Base-by-base conservation (phyloP, 2,888 invertebrate genomes). In the Eilema caniola region DNA sequence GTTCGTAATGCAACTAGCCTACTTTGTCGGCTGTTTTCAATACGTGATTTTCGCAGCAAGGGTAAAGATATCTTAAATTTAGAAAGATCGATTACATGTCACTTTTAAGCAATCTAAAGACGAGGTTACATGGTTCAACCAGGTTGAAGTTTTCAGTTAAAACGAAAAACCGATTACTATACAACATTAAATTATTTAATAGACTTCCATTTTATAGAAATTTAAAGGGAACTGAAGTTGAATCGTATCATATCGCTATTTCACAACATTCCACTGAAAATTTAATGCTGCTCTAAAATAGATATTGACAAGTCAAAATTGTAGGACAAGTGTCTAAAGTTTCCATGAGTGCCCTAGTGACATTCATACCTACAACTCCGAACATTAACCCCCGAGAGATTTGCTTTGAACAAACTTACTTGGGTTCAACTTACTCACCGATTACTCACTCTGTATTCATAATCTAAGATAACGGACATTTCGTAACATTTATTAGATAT, bases 1-100 rank as follows among this genome's bases (percentile, higher is more conserved):
- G 85, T 84, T 83, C 67, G 75, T 83, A 84, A 83, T 77, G 74
- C 80, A 81, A 83, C 83, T 85, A 85, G 75, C 79, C 79, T 85
- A 84, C 78, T 16, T 16, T 79, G 77, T 77, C 74, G 75, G 82
- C 72, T 75, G 75, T 57, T 66, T 75, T 77, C 72, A 71, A 71
- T 75, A 76, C 66, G 75, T 71, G 65, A 79, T 71, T 75, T 81
- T 78, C 53, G 73, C 78, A 82, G 78, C 76, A 80, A 75, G 77
- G 73, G 68, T 75, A 59, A n/a, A n/a, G 53, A n/a, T 28, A 47
- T 74, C 75, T 74, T 81, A 80, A 47, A 72, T 69, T 79, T 83
- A 77, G 63, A 74, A 78, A 71, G 64, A 75, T 76, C 66, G 78
- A 76, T 75, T 78, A 78, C 56, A 73, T 69, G 62, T 72, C 72